Conservation (phyloP, 2,113 vertebrate genomes). For the Odontophorus gujanensis region DNA sequence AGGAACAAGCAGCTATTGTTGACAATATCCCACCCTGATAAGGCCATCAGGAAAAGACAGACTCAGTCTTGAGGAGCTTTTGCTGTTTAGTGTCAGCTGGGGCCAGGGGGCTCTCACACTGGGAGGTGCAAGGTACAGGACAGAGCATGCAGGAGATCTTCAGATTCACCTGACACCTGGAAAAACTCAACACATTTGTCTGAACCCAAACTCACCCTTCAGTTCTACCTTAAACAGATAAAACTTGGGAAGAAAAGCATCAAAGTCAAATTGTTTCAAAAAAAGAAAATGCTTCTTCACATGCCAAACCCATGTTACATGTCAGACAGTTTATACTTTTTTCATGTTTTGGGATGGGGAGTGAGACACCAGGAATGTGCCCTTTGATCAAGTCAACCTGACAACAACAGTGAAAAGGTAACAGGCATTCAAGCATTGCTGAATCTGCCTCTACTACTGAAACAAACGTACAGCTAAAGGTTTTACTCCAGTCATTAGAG, state of each 20-base stretch:
- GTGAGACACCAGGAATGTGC: not conserved
- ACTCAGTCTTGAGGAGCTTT: not conserved
- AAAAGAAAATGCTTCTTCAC: not conserved
- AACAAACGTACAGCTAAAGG: not conserved
- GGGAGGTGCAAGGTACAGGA: not conserved
- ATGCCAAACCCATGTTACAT: not conserved
- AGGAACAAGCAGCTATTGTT: not conserved
- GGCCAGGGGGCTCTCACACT: not conserved
- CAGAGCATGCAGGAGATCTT: not conserved
- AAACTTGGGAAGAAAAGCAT: not conserved
- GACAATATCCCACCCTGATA: not conserved
- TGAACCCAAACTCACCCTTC: not conserved
- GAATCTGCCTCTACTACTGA: not conserved
- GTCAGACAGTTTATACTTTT: not conserved
- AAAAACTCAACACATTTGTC: not conserved
- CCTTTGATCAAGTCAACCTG: not conserved
- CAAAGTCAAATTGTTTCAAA: not conserved
- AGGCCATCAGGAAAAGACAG: slow-evolving; percentile 1
- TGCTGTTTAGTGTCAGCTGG: not conserved
- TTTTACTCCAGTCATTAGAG: not conserved
- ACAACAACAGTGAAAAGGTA: not conserved
- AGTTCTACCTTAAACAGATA: not conserved
- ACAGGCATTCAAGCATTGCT: not conserved
- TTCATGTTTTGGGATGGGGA: not conserved
- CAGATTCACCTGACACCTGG: not conserved